A percentile compares a stretch with the other conserved stretches of the same genome.
Conservation (phyloP, 2,113 vertebrate genomes). For the Colinus virginianus region DNA sequence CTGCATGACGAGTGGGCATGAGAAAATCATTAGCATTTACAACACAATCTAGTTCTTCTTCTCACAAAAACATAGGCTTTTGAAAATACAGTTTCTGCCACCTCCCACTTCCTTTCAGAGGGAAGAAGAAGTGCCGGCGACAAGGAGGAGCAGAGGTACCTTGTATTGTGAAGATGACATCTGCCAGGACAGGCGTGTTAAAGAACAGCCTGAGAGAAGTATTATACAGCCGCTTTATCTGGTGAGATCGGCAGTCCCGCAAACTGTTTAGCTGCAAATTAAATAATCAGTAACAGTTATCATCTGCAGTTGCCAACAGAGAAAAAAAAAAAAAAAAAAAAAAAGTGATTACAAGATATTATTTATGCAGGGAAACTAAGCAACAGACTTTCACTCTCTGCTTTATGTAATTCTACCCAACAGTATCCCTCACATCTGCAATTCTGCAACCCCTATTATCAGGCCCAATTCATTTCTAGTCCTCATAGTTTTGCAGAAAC, state of each 20-base stretch:
- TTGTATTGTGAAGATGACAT: slow-evolving; percentile 98
- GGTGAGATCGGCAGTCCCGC: slow-evolving; percentile 72
- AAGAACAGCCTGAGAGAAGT: slow-evolving; percentile 93
- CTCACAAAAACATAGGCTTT: neutral
- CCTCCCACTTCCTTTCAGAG: neutral
- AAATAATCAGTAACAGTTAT: neutral
- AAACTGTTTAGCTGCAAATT: slow-evolving; percentile 63
- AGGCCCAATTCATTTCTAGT: neutral
- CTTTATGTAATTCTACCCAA: neutral
- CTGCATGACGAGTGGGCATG: neutral
- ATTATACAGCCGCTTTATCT: slow-evolving; percentile 73
- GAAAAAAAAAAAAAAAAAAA: neutral
- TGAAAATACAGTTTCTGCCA: rapidly evolving
- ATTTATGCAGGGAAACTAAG: neutral
- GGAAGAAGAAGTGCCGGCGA: no score
- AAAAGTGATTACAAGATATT: no score
- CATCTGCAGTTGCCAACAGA: neutral
- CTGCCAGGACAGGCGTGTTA: slow-evolving; percentile 92
- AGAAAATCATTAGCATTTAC: neutral
- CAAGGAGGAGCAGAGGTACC: slow-evolving; percentile 63
- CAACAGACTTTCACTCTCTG: neutral
- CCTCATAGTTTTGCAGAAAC: neutral
- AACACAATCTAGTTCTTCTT: neutral
- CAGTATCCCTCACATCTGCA: rapidly evolving
- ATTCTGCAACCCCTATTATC: neutral